Evolutionary conservation across 2,113 vertebrate species (phyloP), one percentile per base, ranked within the genome.

Genomic region (Macquaria ambigua): DNA sequence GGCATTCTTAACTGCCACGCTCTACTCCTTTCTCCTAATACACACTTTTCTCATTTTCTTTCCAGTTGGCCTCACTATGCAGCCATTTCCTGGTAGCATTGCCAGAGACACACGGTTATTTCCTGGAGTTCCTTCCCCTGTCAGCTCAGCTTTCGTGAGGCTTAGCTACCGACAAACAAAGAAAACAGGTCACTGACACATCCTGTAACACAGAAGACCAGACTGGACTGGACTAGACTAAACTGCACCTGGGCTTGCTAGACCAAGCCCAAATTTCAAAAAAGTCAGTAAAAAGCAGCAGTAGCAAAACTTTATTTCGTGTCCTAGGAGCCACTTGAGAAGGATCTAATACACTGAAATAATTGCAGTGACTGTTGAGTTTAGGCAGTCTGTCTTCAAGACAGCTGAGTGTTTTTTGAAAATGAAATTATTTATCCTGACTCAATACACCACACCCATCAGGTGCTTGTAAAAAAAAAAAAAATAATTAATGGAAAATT

Each of bases 51-150:
- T 71, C 6, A 46, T 72, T 71, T 48, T 81, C 39, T 73, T 64
- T 70, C 73, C 67, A 71, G 68, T 67, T 85, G 80, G 84, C 69
- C 43, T 85, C 69, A 69, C 72, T 88, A 31, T 82, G 59, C 72
- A 89, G 79, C 82, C 43, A 70, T 90, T 92, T 93, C 82, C 88
- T 88, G 64, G 59, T 68, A n/a, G 50, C 18, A n/a, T 71, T 70
- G 89, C 89, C 78, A 90, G 69, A 86, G 74, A 86, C 63, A 71
- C 85, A 23, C 52, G 12, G 87, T 75, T 67, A 86, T 89, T 94
- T 94, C 93, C 92, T 92, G 80, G 15, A 82, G 82, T 84, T 90
- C 79, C 61, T 86, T 90, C 70, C 77, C 59, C 79, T 61, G 75
- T 84, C 67, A 80, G 85, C 70, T 81, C 31, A 23, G 71, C 69